Evolutionary conservation across 2,888 invertebrate genomes (phyloP), one percentile per base, ranked within the genome.

Genomic region (Athripsodes cinereus): DNA sequence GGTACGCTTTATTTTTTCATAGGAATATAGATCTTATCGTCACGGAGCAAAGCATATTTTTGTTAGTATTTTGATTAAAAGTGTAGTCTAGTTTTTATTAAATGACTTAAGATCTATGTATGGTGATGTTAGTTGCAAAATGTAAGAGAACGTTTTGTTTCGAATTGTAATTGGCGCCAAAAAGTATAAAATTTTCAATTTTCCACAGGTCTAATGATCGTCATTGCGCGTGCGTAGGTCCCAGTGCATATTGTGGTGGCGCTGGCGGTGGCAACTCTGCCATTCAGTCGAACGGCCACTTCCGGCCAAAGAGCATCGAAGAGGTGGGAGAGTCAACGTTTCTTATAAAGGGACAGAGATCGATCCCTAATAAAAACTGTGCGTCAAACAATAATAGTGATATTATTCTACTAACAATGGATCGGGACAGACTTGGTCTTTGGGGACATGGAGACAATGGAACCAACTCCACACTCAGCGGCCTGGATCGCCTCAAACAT

Each of bases 401-500:
- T n/a, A 46, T 2, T 20, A 22, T 46, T 21, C n/a, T 34, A 18
- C 11, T 21, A 22, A 50, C 53, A 16, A 78, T 81, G 73, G 80
- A 82, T 60, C 78, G 83, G 66, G 86, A 86, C 70, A 81, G 80
- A 72, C 76, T 83, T 72, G 87, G 82, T 71, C 76, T 83, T 62
- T 80, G 82, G 78, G 79, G 79, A 66, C 47, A 49, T n/a, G 81
- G 80, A 56, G 84, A 84, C 68, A 69, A 70, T 56, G 71, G 76
- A 64, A 73, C 78, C 63, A 72, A 78, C 65, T 79, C 79, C 69
- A 78, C 78, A 58, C 69, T 83, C 56, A 78, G 83, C 56, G 87
- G 88, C 57, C 76, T 87, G 64, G 87, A 87, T 72, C 82, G 83
- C 63, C 75, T 88, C 49, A 79, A 81, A 61, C 81, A 85, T 69